A percentile compares a stretch with the other conserved stretches of the same genome.
Conservation (phyloP, 2,113 vertebrate species). For the Dryoscopus gambensis region DNA sequence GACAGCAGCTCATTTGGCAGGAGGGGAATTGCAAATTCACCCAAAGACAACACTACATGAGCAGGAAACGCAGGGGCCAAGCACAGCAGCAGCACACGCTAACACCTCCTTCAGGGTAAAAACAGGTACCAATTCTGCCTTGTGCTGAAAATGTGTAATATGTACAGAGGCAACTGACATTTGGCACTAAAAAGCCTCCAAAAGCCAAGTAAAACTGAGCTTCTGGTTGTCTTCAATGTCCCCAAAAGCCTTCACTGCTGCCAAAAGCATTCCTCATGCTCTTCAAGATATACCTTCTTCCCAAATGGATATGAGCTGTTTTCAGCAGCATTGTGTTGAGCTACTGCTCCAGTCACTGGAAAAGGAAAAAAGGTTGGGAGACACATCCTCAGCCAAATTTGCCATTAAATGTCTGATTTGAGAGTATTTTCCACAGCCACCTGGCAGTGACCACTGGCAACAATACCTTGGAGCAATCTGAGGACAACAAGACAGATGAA, state of each 20-base stretch:
- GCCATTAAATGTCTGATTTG: neutral
- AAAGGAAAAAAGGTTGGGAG: neutral
- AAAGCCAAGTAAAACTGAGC: neutral
- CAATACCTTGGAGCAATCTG: neutral
- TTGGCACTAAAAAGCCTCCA: neutral
- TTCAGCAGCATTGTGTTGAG: neutral
- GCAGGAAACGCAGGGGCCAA: neutral
- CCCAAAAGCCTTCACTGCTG: neutral
- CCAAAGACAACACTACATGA: neutral
- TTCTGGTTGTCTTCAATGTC: neutral
- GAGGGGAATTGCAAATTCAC: neutral
- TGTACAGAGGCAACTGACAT: neutral
- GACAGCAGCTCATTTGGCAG: neutral
- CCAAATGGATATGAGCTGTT: neutral
- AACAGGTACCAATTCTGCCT: neutral
- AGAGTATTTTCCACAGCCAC: neutral
- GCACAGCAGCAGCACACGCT: accelerated
- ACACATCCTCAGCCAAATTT: neutral
- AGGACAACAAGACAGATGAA: neutral
- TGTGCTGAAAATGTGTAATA: accelerated
- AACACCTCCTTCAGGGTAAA: neutral
- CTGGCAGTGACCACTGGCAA: neutral
- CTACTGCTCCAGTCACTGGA: neutral
- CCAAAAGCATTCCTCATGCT: neutral
- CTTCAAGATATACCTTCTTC: neutral